A percentile compares a stretch with the other conserved stretches of the same genome.
Evolutionary conservation across 2,113 vertebrate species (phyloP).

Genomic region (Cochlearius cochlearius): DNA sequence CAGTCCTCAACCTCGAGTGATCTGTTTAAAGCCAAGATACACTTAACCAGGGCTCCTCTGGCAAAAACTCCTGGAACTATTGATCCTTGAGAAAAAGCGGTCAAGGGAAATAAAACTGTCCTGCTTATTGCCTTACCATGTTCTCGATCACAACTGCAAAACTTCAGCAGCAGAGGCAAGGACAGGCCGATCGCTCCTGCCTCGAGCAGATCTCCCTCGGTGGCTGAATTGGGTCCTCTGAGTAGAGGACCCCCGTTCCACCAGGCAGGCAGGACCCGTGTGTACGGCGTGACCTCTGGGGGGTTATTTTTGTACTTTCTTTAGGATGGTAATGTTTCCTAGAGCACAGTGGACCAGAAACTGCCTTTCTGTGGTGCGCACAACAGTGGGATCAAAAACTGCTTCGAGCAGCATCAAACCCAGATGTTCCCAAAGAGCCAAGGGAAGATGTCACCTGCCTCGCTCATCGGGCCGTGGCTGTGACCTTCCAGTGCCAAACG

Average conservation of each 20-base stretch:
- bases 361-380: accelerated
- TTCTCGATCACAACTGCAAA: not conserved
- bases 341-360: not conserved
- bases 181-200: accelerated
- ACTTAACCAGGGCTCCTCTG: not conserved
- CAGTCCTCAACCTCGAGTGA: not conserved
- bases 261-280: not conserved
- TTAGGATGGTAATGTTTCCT: not conserved
- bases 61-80: not conserved
- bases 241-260: not conserved
- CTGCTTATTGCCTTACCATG: not conserved
- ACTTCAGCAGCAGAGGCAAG: not conserved
- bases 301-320: not conserved
- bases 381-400: not conserved
- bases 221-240: not conserved
- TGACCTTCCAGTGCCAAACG: not conserved
- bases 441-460: not conserved
- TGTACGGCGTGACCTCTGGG: not conserved
- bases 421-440: not conserved
- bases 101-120: not conserved
- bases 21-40: not conserved
- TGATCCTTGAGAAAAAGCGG: not conserved
- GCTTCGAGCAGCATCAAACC: not conserved
- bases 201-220: not conserved
- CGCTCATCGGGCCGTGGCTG: not conserved